phyloP scores from a whole-genome alignment of 2,888 invertebrate genomes.

The Patella ulyssiponensis region DNA sequence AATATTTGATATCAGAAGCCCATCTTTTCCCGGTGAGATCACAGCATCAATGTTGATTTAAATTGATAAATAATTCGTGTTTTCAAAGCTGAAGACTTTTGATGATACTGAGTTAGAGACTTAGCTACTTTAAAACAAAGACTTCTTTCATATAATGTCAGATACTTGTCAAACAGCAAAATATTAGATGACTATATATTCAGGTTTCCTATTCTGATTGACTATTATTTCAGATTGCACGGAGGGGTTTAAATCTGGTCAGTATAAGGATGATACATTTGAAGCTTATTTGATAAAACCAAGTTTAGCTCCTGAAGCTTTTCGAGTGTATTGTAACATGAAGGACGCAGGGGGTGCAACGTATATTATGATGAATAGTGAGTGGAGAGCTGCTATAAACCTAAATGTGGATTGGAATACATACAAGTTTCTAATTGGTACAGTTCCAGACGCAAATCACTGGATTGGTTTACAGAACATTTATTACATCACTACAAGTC shows the following conservation, averaged over 20 bases:
- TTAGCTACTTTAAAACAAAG: no score
- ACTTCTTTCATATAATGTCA: no score
- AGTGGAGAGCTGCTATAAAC: neutral
- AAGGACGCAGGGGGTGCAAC: neutral
- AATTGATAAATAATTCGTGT: no score
- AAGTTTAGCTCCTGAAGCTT: neutral
- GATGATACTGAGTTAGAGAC: no score
- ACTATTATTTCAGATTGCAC: slow-evolving; percentile 8
- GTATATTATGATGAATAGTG: neutral
- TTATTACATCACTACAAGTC: slow-evolving; percentile 19
- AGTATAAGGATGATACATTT: neutral
- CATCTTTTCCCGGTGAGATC: no score
- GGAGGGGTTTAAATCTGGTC: neutral
- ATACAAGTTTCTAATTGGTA: slow-evolving; percentile 21
- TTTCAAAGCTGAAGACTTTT: no score
- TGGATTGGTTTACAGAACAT: slow-evolving; percentile 30
- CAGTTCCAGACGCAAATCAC: neutral
- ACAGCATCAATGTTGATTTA: no score
- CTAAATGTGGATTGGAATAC: slow-evolving; percentile 22
- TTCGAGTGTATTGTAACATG: slow-evolving; percentile 20
- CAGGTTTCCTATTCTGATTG: no score
- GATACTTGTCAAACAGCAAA: no score
- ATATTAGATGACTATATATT: no score
- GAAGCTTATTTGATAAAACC: slow-evolving; percentile 13
- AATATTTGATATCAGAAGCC: no score